Base-by-base conservation (phyloP, 2,113 vertebrate species). In the Grammomys surdaster region DNA sequence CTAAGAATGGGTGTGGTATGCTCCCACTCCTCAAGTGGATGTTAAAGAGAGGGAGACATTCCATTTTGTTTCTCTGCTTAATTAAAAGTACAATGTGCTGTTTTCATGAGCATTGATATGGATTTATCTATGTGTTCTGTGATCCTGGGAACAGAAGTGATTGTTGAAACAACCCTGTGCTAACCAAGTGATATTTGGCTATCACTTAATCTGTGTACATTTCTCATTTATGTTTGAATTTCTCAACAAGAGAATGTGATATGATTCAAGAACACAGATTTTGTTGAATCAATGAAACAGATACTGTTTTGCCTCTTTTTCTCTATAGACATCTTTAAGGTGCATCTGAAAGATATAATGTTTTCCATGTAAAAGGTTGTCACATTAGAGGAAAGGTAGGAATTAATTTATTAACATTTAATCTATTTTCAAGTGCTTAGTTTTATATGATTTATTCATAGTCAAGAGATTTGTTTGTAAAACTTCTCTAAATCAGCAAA, bases 71-170 rank as follows among this genome's bases (percentile, higher is more conserved):
- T 13, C 67, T 65, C 51, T 36, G 54, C 22, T 60, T 93, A 20
- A 84, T 96, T 96, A 63, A 92, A 94, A 40, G 12, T 65, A 48
- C 9, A 77, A 43, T 46, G 54, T 60, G 46, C 19, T n/a, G 0
- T 90, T 95, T 96, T 96, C 85, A 92, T 95, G 85, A 95, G 60
- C 54, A 70, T 46, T 77, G 90, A 94, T 56, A 36, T 9, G 76
- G 65, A 70, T 72, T 96, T 94, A 20, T 40, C 8, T 26, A n/a
- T 82, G 56, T 4, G 1, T 20, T 90, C 17, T 73, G 33, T 19
- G 48, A 65, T 90, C 33, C 46, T 46, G 20, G 76, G 81, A 82
- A 6, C 76, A 78, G 67, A 93, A 86, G 60, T 91, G 60, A 78
- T 95, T 20, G 0, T 65, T 82, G 78, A 95, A 97, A 95, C 90